Evolutionary conservation across 1,140 invertebrate species (phyloP).

Genomic region (Cecropterus lyciades): DNA sequence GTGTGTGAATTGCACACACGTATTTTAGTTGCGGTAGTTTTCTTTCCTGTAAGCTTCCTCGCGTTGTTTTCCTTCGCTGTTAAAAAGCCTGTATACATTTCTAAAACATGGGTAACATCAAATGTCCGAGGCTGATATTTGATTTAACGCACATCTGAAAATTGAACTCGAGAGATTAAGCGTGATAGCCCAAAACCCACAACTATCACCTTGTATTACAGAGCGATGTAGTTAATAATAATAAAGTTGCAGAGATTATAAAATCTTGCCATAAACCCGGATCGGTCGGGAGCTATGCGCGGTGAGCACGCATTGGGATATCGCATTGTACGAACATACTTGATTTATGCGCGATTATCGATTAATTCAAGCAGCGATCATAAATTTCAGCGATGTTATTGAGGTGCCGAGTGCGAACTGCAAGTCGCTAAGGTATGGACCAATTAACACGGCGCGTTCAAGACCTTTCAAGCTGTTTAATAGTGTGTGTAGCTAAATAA

Average conservation of each 20-base stretch:
- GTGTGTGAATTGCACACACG: no score
- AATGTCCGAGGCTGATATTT: no score
- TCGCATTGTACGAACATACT: constrained; percentile 14
- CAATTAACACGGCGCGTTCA: constrained; percentile 27
- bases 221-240: background rate
- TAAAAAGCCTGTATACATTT: no score
- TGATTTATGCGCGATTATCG: constrained; percentile 81
- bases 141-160: no score
- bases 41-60: no score
- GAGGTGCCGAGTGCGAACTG: constrained; percentile 52
- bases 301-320: constrained; percentile 16
- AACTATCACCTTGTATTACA: no score
- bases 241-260: constrained; percentile 17
- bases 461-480: constrained; percentile 25
- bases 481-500: constrained; percentile 18
- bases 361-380: constrained; percentile 83
- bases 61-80: no score
- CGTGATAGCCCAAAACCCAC: no score
- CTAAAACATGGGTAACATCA: no score
- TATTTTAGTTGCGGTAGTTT: no score
- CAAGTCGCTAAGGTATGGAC: constrained; percentile 32
- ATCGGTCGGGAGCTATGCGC: constrained; percentile 25
- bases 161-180: no score
- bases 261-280: constrained; percentile 18
- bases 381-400: constrained; percentile 75